Conservation (phyloP, 2,888 invertebrate species). For the Arenicola marina region DNA sequence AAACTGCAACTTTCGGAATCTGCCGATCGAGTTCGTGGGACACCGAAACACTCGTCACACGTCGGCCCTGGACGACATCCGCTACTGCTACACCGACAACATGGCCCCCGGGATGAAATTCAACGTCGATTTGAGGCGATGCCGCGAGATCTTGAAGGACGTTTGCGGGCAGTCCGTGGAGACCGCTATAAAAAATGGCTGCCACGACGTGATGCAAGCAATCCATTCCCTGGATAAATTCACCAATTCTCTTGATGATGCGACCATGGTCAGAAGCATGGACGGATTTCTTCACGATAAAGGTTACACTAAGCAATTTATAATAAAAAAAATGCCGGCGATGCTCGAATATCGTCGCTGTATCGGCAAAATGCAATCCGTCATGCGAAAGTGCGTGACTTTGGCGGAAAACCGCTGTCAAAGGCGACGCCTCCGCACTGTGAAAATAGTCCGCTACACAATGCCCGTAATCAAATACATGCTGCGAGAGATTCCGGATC, state of each 20-base stretch:
- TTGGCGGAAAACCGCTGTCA: background rate
- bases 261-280: no score
- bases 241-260: no score
- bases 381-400: background rate
- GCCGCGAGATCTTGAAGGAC: background rate
- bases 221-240: no score
- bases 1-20: background rate
- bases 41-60: slow-evolving; percentile 1
- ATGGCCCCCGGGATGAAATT: no score
- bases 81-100: background rate
- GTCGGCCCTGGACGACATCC: background rate
- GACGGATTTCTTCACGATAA: no score
- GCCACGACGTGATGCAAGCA: background rate
- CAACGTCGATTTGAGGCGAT: background rate
- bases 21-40: slow-evolving; percentile 1
- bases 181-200: background rate
- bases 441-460: background rate
- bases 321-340: no score
- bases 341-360: no score
- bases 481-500: background rate
- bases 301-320: no score
- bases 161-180: background rate
- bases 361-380: background rate
- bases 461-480: background rate
- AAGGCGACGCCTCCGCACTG: background rate